These are phyloP conservation scores for Melanerpes aurifrons DNA, from an alignment of 2,113 vertebrate genomes.

Conservation along the genomic window DNA sequence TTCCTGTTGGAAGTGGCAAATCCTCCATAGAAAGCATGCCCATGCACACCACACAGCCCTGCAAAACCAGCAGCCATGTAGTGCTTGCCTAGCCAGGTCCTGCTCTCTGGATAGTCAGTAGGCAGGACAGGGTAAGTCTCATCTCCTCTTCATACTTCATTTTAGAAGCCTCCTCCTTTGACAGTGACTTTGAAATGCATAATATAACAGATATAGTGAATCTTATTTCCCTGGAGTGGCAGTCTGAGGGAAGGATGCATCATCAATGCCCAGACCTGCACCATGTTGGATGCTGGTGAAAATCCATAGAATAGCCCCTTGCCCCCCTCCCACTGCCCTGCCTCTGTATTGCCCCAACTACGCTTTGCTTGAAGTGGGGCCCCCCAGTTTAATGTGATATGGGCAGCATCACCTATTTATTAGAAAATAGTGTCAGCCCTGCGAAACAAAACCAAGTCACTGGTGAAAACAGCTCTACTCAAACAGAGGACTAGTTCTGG, in stretches of 20 bases:
- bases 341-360: background rate
- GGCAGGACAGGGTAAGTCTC: background rate
- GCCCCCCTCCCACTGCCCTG: fast-evolving
- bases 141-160: background rate
- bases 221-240: background rate
- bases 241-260: background rate
- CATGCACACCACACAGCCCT: fast-evolving
- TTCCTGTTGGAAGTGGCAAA: background rate
- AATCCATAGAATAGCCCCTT: background rate
- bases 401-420: background rate
- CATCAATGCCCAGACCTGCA: background rate
- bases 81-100: background rate
- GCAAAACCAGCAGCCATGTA: background rate
- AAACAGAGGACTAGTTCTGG: constrained; percentile 9
- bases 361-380: background rate
- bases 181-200: background rate
- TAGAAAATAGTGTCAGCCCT: background rate
- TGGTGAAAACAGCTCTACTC: background rate
- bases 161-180: background rate
- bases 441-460: background rate
- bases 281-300: background rate
- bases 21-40: background rate
- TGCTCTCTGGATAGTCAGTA: background rate
- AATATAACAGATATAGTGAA: background rate
- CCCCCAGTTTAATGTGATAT: background rate